Base-by-base conservation (phyloP, 2,888 invertebrate species). In the Anthophora plumipes region DNA sequence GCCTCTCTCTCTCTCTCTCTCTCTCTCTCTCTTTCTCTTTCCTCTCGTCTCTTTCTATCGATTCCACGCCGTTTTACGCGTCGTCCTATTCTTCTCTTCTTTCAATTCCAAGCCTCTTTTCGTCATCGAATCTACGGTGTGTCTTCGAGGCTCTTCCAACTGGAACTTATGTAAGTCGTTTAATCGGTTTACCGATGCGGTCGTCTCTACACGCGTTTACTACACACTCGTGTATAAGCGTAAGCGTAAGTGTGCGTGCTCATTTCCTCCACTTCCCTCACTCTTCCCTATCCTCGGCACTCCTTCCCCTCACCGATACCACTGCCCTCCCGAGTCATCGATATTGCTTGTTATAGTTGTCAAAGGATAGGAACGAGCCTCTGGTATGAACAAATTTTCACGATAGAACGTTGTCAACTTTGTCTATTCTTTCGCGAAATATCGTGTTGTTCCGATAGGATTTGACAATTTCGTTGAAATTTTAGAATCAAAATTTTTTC, bases 81-180 rank as follows among this genome's bases (percentile, higher is more conserved):
- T 8, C n/a, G n/a, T n/a, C n/a, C n/a, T n/a, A 14, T n/a, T 31
- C 37, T 4, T 31, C n/a, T 37, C 37, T 12, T 17, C n/a, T 11
- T 9, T 5, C n/a, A 17, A 41, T 2, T 14, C 31, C 9, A 11
- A 20, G 22, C 17, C n/a, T 39, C 37, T 72, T 76, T 50, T 55
- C 31, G 31, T 31, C 73, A 80, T 77, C 60, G 72, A 74, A 77
- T 71, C 57, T 57, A 71, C 74, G 66, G 31, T 31, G 31, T 48
- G 48, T 64, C 64, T 67, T 70, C 55, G 46, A 41, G 50, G 63
- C 48, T 60, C 61, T 66, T 41, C 59, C 69, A 55, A 64, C 61
- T 67, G 67, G 57, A 66, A 84, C 82, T 90, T 88, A 87, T 73
- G 85, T 85, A 89, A 90, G 83, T 82, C 83, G 79, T 85, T 86